Evolutionary conservation across 1,140 invertebrate genomes (phyloP).

Genomic region (Psilanteris sp.): DNA sequence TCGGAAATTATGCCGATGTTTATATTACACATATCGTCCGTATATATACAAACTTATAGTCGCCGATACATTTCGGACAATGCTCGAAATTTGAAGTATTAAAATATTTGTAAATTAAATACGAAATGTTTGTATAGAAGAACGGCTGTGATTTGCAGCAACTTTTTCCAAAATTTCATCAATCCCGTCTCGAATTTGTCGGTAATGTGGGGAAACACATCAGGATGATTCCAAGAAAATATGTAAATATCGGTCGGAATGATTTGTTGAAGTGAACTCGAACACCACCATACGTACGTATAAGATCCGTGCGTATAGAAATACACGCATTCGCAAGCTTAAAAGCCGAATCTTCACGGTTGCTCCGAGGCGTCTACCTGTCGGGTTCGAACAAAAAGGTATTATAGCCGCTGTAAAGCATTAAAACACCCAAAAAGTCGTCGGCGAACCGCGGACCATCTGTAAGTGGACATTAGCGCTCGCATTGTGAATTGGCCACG

Average conservation of each 20-base stretch:
- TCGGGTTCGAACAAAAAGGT: slow-evolving; percentile 66
- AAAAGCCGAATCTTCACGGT: slow-evolving; percentile 50
- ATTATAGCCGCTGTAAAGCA: slow-evolving; percentile 77
- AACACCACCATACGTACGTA: slow-evolving; percentile 24
- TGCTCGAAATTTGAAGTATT: too few species aligned
- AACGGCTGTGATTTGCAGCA: too few species aligned
- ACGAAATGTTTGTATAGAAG: too few species aligned
- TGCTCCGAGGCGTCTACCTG: slow-evolving; percentile 68
- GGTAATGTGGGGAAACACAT: slow-evolving; percentile 17
- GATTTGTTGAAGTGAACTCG: slow-evolving; percentile 11
- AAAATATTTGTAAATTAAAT: too few species aligned
- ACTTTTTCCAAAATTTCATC: neutral
- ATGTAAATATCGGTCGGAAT: slow-evolving; percentile 37
- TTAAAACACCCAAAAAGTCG: slow-evolving; percentile 73
- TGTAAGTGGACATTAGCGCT: slow-evolving; percentile 76
- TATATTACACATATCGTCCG: too few species aligned
- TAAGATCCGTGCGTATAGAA: slow-evolving; percentile 31
- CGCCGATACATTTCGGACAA: too few species aligned
- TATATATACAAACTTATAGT: too few species aligned
- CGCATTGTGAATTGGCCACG: slow-evolving; percentile 72
- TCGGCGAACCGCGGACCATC: slow-evolving; percentile 60
- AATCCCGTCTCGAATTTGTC: neutral
- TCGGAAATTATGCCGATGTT: too few species aligned
- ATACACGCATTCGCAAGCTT: slow-evolving; percentile 28
- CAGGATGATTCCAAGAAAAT: slow-evolving; percentile 35